Evolutionary conservation across 1,140 invertebrate species (phyloP).

Genomic region (Brachionus rubens): DNA sequence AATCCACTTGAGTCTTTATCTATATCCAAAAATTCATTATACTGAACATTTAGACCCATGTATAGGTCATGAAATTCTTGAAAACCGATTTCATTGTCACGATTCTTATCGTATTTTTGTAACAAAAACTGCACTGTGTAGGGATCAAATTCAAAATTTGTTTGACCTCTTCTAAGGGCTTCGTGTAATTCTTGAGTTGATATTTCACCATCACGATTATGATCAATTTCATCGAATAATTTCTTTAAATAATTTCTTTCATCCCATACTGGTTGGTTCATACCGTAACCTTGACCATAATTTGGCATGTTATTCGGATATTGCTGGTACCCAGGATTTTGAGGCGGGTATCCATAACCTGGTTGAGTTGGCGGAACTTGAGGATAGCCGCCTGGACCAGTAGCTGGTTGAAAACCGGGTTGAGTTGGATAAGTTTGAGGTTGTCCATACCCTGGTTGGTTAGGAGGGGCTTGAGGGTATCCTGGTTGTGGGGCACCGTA

Average conservation of each 20-base stretch:
- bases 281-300: not conserved
- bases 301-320: not conserved
- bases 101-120: constrained; percentile 30
- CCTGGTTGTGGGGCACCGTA: not conserved
- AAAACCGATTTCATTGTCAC: constrained; percentile 15
- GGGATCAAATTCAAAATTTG: constrained; percentile 31
- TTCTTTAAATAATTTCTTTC: constrained; percentile 4
- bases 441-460: not conserved
- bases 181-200: constrained; percentile 21
- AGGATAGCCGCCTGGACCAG: not conserved
- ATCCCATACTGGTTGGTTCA: not conserved
- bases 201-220: constrained; percentile 29
- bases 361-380: not conserved
- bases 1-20: constrained; percentile 42
- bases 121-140: constrained; percentile 34
- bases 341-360: constrained; percentile 9
- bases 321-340: not conserved
- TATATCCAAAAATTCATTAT: constrained; percentile 44
- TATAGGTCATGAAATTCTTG: constrained; percentile 32
- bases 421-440: not conserved
- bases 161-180: constrained; percentile 10
- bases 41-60: constrained; percentile 13
- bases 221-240: constrained; percentile 40
- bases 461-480: not conserved
- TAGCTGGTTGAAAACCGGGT: not conserved